phyloP scores from a whole-genome alignment of 2,797 vertebrate genomes.

The Pantherophis vulpinus region DNA sequence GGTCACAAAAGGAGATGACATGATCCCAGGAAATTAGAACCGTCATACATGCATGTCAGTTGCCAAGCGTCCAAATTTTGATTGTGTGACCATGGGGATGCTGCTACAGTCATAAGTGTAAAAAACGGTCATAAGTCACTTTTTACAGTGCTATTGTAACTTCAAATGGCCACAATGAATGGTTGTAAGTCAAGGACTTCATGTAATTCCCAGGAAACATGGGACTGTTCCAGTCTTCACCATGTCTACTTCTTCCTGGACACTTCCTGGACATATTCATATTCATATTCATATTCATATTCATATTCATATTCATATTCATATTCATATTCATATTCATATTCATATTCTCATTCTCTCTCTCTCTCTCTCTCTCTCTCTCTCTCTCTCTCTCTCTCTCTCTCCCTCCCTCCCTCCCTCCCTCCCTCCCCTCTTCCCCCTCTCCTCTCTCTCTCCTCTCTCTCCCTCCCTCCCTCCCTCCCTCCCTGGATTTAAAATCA shows the following conservation, averaged over 20 bases:
- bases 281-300: no score
- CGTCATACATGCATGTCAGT: not conserved
- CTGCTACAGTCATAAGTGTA: not conserved
- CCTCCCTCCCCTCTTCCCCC: no score
- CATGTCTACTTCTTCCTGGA: not conserved
- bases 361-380: no score
- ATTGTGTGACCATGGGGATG: not conserved
- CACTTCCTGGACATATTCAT: no score
- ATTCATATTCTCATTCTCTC: no score
- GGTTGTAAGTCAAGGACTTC: not conserved
- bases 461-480: accelerated
- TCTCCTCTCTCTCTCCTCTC: no score
- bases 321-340: no score
- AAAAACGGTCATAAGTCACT: not conserved
- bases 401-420: no score
- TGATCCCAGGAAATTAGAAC: not conserved
- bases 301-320: no score
- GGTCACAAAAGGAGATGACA: not conserved
- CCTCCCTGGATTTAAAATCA: not conserved
- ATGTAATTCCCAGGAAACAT: not conserved
- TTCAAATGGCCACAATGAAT: not conserved
- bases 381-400: no score
- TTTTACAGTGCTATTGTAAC: not conserved
- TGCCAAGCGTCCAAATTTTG: not conserved
- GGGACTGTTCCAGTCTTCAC: not conserved